Evolutionary conservation across 2,797 vertebrate species (phyloP).

Genomic region (Alexandromys oeconomus): DNA sequence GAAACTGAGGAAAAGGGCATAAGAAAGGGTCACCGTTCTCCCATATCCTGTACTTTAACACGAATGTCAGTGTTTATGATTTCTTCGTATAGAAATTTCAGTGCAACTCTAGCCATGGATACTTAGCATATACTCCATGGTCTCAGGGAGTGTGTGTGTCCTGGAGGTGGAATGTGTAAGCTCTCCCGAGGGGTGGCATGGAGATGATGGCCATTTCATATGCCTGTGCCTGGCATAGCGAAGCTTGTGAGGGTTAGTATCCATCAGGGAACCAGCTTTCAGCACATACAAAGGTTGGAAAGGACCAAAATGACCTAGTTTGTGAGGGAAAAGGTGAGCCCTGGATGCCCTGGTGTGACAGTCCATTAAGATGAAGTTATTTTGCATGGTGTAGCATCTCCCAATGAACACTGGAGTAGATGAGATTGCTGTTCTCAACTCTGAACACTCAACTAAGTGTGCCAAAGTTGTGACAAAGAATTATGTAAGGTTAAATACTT

Average conservation of each 20-base stretch:
- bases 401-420: neutral
- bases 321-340: constrained; percentile 11
- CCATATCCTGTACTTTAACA: neutral
- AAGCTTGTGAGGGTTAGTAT: neutral
- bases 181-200: neutral
- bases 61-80: neutral
- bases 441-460: neutral
- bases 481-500: neutral
- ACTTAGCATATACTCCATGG: neutral
- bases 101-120: neutral
- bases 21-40: neutral
- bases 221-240: too few species aligned
- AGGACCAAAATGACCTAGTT: neutral
- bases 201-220: neutral
- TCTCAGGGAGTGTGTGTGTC: neutral
- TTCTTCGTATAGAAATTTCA: neutral
- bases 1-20: neutral
- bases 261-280: neutral
- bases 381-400: constrained; percentile 35
- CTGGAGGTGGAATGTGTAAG: neutral
- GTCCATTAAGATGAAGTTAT: constrained; percentile 64
- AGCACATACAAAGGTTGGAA: neutral
- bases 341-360: constrained; percentile 49
- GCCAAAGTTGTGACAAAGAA: neutral
- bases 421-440: constrained; percentile 15